Evolutionary conservation across 2,113 vertebrate species (phyloP).

Genomic region (Ibidorhyncha struthersii): DNA sequence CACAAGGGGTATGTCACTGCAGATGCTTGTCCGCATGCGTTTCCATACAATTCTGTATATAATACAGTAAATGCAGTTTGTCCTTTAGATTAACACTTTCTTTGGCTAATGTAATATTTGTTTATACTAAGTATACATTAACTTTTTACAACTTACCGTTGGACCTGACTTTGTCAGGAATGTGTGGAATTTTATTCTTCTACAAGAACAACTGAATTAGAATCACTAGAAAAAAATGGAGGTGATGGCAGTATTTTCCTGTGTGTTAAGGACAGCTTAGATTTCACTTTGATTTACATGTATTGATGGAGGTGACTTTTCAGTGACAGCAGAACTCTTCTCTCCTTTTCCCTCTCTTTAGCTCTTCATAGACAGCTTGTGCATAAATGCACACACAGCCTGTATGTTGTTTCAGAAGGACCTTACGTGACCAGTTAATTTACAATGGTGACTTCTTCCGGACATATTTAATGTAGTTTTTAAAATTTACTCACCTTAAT

Average conservation of each 20-base stretch:
- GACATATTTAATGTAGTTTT: neutral
- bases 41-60: neutral
- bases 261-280: neutral
- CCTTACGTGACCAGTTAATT: neutral
- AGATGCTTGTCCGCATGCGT: constrained; percentile 48
- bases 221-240: neutral
- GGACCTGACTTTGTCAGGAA: neutral
- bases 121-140: constrained; percentile 68
- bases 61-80: neutral
- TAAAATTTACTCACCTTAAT: neutral
- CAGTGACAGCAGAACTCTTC: neutral
- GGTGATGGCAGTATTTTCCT: neutral
- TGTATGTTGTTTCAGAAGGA: neutral
- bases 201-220: neutral
- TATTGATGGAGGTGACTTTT: neutral
- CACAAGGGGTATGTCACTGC: constrained; percentile 91
- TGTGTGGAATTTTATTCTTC: neutral
- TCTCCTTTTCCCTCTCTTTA: neutral
- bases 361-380: neutral
- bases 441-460: neutral
- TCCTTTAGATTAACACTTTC: neutral
- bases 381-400: neutral
- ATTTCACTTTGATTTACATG: neutral
- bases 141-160: constrained; percentile 26
- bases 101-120: constrained; percentile 24